Evolutionary conservation across 2,888 invertebrate species (phyloP).

Genomic region (Drosophila siamana): DNA sequence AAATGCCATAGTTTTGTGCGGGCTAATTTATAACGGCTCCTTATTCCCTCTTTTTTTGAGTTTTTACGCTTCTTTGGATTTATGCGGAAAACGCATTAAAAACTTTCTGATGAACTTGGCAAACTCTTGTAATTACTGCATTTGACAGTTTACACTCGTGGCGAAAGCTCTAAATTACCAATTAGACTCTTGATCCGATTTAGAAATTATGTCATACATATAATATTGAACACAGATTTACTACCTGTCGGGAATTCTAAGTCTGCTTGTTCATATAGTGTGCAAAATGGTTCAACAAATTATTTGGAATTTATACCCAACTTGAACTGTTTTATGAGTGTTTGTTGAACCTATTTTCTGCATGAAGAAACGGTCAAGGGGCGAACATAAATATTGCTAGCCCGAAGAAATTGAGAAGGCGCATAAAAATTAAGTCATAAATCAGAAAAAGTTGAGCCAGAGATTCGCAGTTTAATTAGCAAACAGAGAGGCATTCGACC

Average conservation of each 20-base stretch:
- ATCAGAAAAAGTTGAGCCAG: neutral
- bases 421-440: neutral
- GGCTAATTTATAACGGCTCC: constrained; percentile 27
- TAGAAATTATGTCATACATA: neutral
- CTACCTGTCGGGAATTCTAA: too few relatives aligned
- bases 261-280: neutral
- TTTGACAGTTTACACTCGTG: constrained; percentile 7
- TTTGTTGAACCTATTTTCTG: neutral
- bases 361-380: neutral
- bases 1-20: constrained; percentile 41
- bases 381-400: neutral
- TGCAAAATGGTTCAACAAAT: neutral
- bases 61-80: constrained; percentile 20
- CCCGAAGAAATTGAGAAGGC: neutral
- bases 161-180: constrained; percentile 10
- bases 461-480: neutral
- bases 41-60: neutral
- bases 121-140: constrained; percentile 30
- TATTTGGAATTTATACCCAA: neutral
- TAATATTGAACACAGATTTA: neutral
- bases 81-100: constrained; percentile 20
- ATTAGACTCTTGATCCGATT: constrained; percentile 2
- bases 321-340: neutral
- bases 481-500: neutral
- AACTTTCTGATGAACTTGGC: constrained; percentile 29